phyloP scores from a whole-genome alignment of 2,797 vertebrate genomes.

The Microctenopoma stevenorrisi region DNA sequence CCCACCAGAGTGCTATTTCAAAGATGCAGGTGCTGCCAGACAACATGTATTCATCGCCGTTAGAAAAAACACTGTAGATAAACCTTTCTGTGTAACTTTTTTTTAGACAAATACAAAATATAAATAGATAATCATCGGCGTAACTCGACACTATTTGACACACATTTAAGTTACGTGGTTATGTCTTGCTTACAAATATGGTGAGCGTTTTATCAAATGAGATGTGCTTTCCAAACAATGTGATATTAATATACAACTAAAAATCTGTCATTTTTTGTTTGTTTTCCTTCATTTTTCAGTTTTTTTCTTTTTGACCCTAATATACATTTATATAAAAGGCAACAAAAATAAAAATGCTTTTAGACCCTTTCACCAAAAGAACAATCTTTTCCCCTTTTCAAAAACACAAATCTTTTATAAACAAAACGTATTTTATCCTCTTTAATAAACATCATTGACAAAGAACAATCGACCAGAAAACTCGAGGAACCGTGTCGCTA shows the following conservation, averaged over 20 bases:
- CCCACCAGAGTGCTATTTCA: slow-evolving; percentile 11
- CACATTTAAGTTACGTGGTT: slow-evolving; percentile 80
- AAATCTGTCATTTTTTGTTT: slow-evolving; percentile 50
- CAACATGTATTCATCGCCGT: slow-evolving; percentile 31
- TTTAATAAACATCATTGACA: slow-evolving; percentile 75
- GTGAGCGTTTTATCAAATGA: slow-evolving; percentile 78
- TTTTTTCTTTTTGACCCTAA: slow-evolving; percentile 72
- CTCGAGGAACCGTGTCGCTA: slow-evolving; percentile 26
- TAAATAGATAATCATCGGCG: slow-evolving; percentile 78
- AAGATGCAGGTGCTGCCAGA: slow-evolving; percentile 23
- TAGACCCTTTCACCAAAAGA: slow-evolving; percentile 65
- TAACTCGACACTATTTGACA: slow-evolving; percentile 71
- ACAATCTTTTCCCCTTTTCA: slow-evolving; percentile 57
- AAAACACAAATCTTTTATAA: slow-evolving; percentile 74
- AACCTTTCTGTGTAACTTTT: slow-evolving; percentile 45
- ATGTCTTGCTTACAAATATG: slow-evolving; percentile 79
- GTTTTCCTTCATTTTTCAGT: slow-evolving; percentile 33
- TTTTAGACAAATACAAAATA: slow-evolving; percentile 80
- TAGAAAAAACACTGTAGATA: slow-evolving; percentile 69
- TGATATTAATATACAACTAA: slow-evolving; percentile 82
- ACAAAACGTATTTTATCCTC: slow-evolving; percentile 73
- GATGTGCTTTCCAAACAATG: slow-evolving; percentile 81
- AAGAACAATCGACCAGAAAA: slow-evolving; percentile 63
- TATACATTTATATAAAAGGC: slow-evolving; percentile 86
- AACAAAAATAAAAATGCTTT: slow-evolving; percentile 79